Base-by-base conservation (phyloP, 2,797 vertebrate genomes). In the Anolis apletophallus region DNA sequence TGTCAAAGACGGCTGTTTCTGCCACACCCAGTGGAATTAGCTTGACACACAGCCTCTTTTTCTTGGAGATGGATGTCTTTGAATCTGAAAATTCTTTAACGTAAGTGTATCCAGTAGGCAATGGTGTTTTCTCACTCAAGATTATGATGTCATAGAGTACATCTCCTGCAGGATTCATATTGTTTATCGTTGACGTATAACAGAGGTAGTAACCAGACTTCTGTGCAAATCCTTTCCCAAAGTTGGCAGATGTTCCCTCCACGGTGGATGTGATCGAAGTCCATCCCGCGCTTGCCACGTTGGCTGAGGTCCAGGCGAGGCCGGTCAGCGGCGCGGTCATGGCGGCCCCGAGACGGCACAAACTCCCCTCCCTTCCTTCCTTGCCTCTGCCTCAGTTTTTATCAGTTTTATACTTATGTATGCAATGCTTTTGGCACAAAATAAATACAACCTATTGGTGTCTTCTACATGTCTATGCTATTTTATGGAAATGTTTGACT, bases 161-260 rank as follows among this genome's bases (percentile, higher is more conserved):
- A 90, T 96, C 95, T 5, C 97, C 97, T 34, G 95, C 86, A 1
- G 94, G 91, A 61, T 95, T 96, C 91, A 90, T 83, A 11, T 90
- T 80, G 83, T 80, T 85, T 52, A 96, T 95, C 94, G 89, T 76
- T 10, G 84, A 12, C 92, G 96, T 97, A 89, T 96, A 97, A 90
- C 98, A 98, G 83, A 99, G 95, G 91, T 96, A 98, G 88, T 98
- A n/a, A n/a, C n/a, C n/a, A n/a, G n/a, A 96, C 88, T 97, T 98
- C 89, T 98, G 97, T 0, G 90, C 97, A 93, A 98, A 98, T 82
- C 97, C 97, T 34, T 97, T 97, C 14, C 97, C 97, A 86, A 99
- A 98, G 95, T 96, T 97, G 1, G 98, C 98, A 0, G 96, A 87
- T 1, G 95, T 81, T 34, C 98, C 98, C 64, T 99, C 98, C 50